Percentiles rank a stretch among this genome's conserved stretches.
Conservation (phyloP, 1,140 invertebrate genomes). For the Sinonovacula constricta region DNA sequence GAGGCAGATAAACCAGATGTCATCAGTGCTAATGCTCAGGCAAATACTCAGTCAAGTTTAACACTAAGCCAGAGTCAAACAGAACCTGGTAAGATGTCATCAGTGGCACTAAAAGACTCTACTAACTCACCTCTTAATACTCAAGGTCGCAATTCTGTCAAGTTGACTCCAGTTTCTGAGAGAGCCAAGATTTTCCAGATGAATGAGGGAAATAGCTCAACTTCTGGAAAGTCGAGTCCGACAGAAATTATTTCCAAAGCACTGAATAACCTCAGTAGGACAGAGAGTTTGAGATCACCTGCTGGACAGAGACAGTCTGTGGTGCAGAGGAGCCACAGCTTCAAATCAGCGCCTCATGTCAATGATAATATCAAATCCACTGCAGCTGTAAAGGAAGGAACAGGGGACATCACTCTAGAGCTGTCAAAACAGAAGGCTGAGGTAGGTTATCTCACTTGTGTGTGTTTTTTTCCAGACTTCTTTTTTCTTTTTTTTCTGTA, state of each 20-base stretch:
- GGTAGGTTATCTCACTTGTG: constrained; percentile 34
- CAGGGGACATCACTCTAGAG: constrained; percentile 46
- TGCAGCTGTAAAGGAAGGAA: constrained; percentile 7
- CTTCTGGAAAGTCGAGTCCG: constrained; percentile 43
- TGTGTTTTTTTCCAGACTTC: not conserved
- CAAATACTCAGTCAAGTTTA: constrained; percentile 8
- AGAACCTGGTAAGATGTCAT: constrained; percentile 1
- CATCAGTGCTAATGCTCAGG: constrained; percentile 24
- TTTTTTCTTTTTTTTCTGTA: not conserved
- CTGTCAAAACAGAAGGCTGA: constrained; percentile 31
- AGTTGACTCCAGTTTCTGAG: constrained; percentile 41
- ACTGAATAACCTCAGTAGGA: constrained; percentile 31
- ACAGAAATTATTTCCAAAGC: constrained; percentile 37
- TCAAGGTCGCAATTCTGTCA: constrained; percentile 20
- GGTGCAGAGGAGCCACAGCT: constrained; percentile 33
- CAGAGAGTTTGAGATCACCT: constrained; percentile 32
- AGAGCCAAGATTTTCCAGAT: constrained; percentile 42
- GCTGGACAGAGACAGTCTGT: constrained; percentile 1
- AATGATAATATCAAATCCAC: too few relatives aligned
- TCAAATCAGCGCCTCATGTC: not conserved
- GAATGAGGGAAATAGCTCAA: constrained; percentile 18
- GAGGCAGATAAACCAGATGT: not conserved
- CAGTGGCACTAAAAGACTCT: constrained; percentile 30
- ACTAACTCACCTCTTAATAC: constrained; percentile 19
- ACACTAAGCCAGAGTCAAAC: constrained; percentile 27